These are phyloP conservation scores for Sminthurides aquaticus DNA, from an alignment of 2,888 invertebrate species.

Conservation along the genomic window DNA sequence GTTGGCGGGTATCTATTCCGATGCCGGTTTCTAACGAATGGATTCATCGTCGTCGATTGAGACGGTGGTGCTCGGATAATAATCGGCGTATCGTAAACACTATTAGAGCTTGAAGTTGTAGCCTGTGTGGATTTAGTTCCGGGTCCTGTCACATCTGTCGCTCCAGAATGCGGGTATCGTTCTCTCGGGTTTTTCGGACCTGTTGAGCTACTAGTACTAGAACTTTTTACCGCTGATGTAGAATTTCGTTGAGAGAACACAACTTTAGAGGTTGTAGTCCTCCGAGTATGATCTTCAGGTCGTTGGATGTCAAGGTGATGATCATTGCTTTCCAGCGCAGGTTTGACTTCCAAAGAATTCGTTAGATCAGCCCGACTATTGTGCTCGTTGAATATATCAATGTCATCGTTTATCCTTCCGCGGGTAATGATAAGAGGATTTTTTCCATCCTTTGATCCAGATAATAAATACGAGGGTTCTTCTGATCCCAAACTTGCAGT, in stretches of 20 bases:
- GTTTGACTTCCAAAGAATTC: conserved; percentile 15
- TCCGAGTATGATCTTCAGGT: conserved; percentile 3
- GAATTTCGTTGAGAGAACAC: conserved; percentile 17
- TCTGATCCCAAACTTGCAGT: no score
- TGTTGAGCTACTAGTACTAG: conserved; percentile 6
- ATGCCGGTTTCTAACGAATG: conserved; percentile 24
- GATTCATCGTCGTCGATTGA: background rate
- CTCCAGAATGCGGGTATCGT: background rate
- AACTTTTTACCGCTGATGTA: conserved; percentile 12
- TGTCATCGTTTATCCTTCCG: conserved; percentile 11
- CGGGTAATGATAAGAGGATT: conserved; percentile 11
- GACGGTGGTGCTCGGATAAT: conserved; percentile 22
- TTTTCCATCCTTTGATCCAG: conserved; percentile 14
- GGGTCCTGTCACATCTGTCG: background rate
- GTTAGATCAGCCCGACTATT: conserved; percentile 11
- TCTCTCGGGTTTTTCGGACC: background rate
- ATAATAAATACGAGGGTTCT: conserved; percentile 31
- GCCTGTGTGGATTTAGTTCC: background rate
- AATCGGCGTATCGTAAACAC: conserved; percentile 6
- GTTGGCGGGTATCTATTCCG: conserved; percentile 32
- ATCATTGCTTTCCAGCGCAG: conserved; percentile 14
- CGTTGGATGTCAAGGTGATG: background rate
- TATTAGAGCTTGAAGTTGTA: background rate
- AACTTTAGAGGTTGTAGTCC: conserved; percentile 6
- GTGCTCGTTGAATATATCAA: conserved; percentile 1